Percentiles rank a stretch among this genome's conserved stretches.
Evolutionary conservation across 1,140 invertebrate genomes (phyloP).

Genomic region (Orius insidiosus): DNA sequence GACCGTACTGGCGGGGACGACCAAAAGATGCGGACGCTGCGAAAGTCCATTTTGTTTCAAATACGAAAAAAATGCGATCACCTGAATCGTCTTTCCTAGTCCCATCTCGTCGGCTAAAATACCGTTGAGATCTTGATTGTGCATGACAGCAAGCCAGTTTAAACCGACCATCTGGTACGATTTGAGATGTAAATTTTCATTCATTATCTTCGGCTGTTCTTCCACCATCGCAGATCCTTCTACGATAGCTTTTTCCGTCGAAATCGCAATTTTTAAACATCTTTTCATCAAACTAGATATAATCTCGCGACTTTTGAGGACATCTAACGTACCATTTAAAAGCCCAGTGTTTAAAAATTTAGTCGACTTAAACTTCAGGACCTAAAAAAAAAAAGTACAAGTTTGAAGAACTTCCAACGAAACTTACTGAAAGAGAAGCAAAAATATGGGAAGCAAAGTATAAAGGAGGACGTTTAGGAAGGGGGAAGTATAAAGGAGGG

Average conservation of each 20-base stretch:
- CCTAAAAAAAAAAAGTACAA: conserved; percentile 26
- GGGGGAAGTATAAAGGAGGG: too few relatives aligned
- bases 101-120: conserved; percentile 89
- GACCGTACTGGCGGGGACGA: conserved; percentile 82
- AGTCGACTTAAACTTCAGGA: conserved; percentile 47
- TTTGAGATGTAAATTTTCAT: conserved; percentile 48
- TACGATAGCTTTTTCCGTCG: conserved; percentile 53
- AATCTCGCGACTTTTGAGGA: conserved; percentile 48
- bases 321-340: conserved; percentile 49
- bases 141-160: conserved; percentile 84
- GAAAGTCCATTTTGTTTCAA: conserved; percentile 45
- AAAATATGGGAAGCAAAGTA: too few relatives aligned
- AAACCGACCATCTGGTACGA: conserved; percentile 85
- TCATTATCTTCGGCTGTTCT: conserved; percentile 42
- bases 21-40: conserved; percentile 63
- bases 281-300: conserved; percentile 55
- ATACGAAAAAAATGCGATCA: conserved; percentile 76
- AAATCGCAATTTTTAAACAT: conserved; percentile 47
- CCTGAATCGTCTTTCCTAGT: conserved; percentile 78
- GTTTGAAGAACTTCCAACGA: too few relatives aligned
- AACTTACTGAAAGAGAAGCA: too few relatives aligned
- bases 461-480: too few relatives aligned
- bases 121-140: conserved; percentile 78
- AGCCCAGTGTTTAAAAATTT: conserved; percentile 49
- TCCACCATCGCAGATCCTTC: conserved; percentile 43